Base-by-base conservation (phyloP, 2,888 invertebrate genomes). In the Oscheius sp. region DNA sequence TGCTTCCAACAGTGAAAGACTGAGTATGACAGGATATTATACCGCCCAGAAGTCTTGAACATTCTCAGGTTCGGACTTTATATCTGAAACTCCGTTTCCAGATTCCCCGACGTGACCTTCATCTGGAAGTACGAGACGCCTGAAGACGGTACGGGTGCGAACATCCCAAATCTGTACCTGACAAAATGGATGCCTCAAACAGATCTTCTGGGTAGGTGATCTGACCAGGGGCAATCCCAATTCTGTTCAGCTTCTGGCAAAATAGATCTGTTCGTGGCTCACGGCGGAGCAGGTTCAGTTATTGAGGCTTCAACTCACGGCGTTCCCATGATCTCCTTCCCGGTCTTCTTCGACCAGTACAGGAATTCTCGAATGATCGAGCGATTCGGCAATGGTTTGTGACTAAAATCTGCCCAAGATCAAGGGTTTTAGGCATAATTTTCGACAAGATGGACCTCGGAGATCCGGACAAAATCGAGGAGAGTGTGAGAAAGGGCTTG, bases 131-230 rank as follows among this genome's bases (percentile, higher is more conserved):
- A 82, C 66, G 84, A 84, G 51, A 79, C 76, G 32, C 73, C 74
- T 2, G 79, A 83, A 55, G 76, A 76, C 1, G 58, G 66, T 1
- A 35, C 76, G 13, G 70, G 60, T 33, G 47, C 53, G 7, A 71
- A 71, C 37, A 59, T 79, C 53, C 63, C 7, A 3, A 81, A 81
- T 60, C 74, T 81, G 11, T 47, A 70, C n/a, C 73, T 77, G 48
- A 73, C 72, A 37, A 75, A 76, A 42, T 81, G 81, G 80, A 76
- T 90, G 62, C 90, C 90, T 7, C 90, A 90, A 70, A 89, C 87
- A 70, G 90, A 90, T 79, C 81, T 90, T 29, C 77, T 90, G 29
- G 79, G 81, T 81, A 29, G 60, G 74, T 47, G 9, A 21, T 57
- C 42, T 42, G 42, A 42, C 3, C 3, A 42, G 0, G 7, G 42